These are phyloP conservation scores for Aphaenogaster rudis DNA, from an alignment of 1,140 invertebrate genomes.

Conservation along the genomic window DNA sequence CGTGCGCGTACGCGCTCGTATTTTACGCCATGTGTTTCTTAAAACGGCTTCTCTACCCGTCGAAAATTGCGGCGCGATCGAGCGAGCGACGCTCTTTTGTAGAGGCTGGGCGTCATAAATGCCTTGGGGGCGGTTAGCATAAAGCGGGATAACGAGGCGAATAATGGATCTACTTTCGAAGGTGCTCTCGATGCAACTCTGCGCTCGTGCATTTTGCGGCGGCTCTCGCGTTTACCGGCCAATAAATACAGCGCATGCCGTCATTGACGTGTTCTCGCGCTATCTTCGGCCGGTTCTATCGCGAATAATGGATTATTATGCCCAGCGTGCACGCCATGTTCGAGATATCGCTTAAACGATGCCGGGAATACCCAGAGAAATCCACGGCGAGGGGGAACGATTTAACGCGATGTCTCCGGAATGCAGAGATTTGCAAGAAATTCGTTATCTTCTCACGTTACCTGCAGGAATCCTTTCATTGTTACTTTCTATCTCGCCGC, in stretches of 20 bases:
- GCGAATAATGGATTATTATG: conserved; percentile 59
- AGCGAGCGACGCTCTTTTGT: conserved; percentile 1
- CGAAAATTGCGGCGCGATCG: conserved; percentile 38
- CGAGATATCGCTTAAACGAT: conserved; percentile 22
- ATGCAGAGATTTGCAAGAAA: conserved; percentile 33
- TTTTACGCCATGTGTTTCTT: conserved; percentile 18
- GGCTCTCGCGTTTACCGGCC: conserved; percentile 36
- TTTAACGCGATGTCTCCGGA: conserved; percentile 7
- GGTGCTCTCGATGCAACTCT: conserved; percentile 27
- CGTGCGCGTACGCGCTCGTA: neutral
- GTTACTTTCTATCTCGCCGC: conserved; percentile 53
- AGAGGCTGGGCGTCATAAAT: conserved; percentile 22
- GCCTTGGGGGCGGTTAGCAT: conserved; percentile 43
- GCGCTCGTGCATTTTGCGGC: conserved; percentile 31
- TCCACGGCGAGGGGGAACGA: neutral
- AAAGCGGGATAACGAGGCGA: conserved; percentile 65
- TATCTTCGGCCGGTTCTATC: conserved; percentile 27
- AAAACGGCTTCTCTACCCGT: conserved; percentile 14
- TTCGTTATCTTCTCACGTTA: conserved; percentile 38
- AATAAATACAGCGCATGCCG: conserved; percentile 34
- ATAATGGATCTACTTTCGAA: conserved; percentile 62
- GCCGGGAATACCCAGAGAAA: neutral
- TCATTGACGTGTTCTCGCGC: conserved; percentile 8
- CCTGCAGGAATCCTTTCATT: conserved; percentile 9
- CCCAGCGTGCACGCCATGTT: conserved; percentile 1